Conservation (phyloP, 1,140 invertebrate genomes). For the Zelostemma sp. region DNA sequence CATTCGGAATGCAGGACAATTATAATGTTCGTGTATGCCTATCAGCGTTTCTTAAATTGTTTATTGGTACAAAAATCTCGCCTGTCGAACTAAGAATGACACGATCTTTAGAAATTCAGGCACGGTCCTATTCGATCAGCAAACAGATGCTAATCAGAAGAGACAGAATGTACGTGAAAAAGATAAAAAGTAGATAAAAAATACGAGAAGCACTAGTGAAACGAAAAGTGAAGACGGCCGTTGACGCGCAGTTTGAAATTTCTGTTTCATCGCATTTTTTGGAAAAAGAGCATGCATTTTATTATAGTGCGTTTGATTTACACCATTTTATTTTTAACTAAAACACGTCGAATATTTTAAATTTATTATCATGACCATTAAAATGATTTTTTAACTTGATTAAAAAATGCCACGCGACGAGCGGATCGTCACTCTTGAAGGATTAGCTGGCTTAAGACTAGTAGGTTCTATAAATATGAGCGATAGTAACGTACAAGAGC, state of each 20-base stretch:
- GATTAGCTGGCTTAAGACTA: conserved; percentile 34
- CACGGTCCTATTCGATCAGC: not conserved
- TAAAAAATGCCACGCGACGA: conserved; percentile 42
- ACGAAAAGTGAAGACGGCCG: too few relatives aligned
- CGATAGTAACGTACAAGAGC: conserved; percentile 26
- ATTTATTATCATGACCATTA: too few relatives aligned
- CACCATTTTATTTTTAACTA: too few relatives aligned
- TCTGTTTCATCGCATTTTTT: too few relatives aligned
- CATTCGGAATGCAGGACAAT: not conserved
- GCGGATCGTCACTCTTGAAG: conserved; percentile 30
- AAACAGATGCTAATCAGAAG: conserved; percentile 1
- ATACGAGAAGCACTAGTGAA: too few relatives aligned
- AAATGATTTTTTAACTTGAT: too few relatives aligned
- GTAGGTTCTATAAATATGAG: conserved; percentile 47
- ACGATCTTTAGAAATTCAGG: not conserved
- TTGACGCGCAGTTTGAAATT: too few relatives aligned
- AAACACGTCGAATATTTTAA: too few relatives aligned
- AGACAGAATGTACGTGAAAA: not conserved
- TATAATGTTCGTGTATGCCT: not conserved
- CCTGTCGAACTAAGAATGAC: not conserved
- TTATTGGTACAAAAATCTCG: not conserved
- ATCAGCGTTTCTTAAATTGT: not conserved
- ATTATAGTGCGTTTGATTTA: too few relatives aligned
- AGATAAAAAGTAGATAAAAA: not conserved
- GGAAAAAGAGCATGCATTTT: too few relatives aligned